Percentiles rank a stretch among this genome's conserved stretches.
Conservation (phyloP, 1,140 invertebrate genomes). For the Drosophila nebulosa region DNA sequence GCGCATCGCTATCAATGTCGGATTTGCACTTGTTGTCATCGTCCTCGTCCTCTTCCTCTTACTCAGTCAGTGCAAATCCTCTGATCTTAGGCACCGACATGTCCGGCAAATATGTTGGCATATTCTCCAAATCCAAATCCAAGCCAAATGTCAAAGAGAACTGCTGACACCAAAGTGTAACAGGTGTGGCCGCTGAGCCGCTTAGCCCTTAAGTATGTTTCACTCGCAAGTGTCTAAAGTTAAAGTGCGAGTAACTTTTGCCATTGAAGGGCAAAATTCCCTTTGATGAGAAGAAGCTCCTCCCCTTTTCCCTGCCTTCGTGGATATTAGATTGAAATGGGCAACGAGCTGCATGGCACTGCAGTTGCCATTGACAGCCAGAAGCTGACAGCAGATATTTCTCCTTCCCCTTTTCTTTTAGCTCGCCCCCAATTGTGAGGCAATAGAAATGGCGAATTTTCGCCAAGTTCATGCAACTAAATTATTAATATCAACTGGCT, state of each 20-base stretch:
- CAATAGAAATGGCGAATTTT: neutral
- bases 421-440: neutral
- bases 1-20: conserved; percentile 60
- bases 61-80: conserved; percentile 59
- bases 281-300: neutral
- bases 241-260: conserved; percentile 19
- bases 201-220: conserved; percentile 33
- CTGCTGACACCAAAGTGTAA: conserved; percentile 58
- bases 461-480: neutral
- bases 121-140: too few species aligned
- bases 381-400: conserved; percentile 11
- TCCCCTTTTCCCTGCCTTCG: too few species aligned
- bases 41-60: too few species aligned
- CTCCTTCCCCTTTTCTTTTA: neutral
- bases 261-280: neutral
- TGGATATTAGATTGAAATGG: neutral
- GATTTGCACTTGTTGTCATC: conserved; percentile 63
- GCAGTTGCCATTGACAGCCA: conserved; percentile 31
- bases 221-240: conserved; percentile 51
- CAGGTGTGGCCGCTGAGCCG: conserved; percentile 58
- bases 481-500: too few species aligned
- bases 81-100: conserved; percentile 41
- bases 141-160: conserved; percentile 16
- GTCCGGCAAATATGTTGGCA: conserved; percentile 65
- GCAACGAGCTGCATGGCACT: conserved; percentile 2